A percentile compares a stretch with the other conserved stretches of the same genome.
Evolutionary conservation across 2,797 vertebrate genomes (phyloP).

Genomic region (Danio kyathit): DNA sequence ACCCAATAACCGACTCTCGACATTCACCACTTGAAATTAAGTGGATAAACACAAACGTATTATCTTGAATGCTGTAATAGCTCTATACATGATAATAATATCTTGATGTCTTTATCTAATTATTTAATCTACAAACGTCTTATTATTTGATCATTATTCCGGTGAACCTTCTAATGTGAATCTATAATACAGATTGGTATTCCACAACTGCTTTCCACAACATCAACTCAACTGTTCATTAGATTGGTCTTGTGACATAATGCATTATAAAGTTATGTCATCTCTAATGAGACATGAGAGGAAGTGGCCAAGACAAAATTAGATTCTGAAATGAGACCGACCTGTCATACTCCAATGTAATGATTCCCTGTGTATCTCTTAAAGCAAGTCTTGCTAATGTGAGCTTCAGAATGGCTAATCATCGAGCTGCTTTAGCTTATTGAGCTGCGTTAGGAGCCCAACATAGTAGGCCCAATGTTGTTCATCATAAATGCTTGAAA

Average conservation of each 20-base stretch:
- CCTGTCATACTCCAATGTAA: constrained; percentile 30
- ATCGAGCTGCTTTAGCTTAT: too few relatives aligned
- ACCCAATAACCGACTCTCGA: background rate
- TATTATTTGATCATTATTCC: constrained; percentile 15
- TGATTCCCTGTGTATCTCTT: constrained; percentile 29
- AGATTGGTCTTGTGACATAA: constrained; percentile 25
- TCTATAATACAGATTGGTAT: background rate
- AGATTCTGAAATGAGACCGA: constrained; percentile 20
- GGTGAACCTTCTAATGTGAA: constrained; percentile 1
- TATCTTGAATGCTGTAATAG: background rate
- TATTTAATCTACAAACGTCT: too few relatives aligned
- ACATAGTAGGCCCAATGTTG: background rate
- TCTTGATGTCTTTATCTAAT: constrained; percentile 32
- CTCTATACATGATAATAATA: background rate
- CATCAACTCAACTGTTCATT: constrained; percentile 29
- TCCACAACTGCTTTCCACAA: background rate
- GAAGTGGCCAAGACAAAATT: constrained; percentile 12
- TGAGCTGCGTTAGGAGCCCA: background rate
- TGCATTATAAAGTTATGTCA: constrained; percentile 32
- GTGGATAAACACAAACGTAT: background rate
- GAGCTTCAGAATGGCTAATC: too few relatives aligned
- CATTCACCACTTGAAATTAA: constrained; percentile 1
- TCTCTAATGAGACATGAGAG: constrained; percentile 39
- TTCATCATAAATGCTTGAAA: background rate
- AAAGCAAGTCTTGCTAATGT: background rate